Evolutionary conservation across 1,140 invertebrate genomes (phyloP).

Genomic region (Bacillus rossius): DNA sequence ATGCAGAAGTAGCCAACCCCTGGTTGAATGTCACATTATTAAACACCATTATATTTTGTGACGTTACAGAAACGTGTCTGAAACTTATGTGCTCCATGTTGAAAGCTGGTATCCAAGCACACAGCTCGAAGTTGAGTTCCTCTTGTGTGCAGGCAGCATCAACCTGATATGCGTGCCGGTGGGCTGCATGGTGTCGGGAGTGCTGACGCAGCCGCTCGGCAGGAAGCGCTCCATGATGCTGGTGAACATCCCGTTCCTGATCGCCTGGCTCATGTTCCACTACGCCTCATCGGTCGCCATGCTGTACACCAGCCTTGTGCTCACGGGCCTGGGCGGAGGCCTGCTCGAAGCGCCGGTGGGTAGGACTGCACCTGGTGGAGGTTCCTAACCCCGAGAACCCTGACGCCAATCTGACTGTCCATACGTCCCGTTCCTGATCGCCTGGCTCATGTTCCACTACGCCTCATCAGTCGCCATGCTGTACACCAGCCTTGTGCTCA

Average conservation of each 20-base stretch:
- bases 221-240: slow-evolving; percentile 61
- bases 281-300: slow-evolving; percentile 15
- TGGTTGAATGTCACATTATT: too few relatives aligned
- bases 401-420: too few relatives aligned
- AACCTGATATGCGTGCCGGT: slow-evolving; percentile 70
- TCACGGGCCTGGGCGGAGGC: slow-evolving; percentile 23
- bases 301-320: slow-evolving; percentile 20
- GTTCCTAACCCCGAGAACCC: too few relatives aligned
- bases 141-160: slow-evolving; percentile 60
- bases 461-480: slow-evolving; percentile 20
- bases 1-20: too few relatives aligned
- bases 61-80: too few relatives aligned
- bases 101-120: too few relatives aligned
- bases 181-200: slow-evolving; percentile 65
- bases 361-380: too few relatives aligned
- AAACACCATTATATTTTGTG: too few relatives aligned
- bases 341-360: slow-evolving; percentile 10
- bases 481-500: slow-evolving; percentile 18
- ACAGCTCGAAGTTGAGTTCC: too few relatives aligned
- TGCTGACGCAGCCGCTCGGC: slow-evolving; percentile 60
- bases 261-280: slow-evolving; percentile 29
- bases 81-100: too few relatives aligned
- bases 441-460: slow-evolving; percentile 27
- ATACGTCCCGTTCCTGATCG: slow-evolving; percentile 48
- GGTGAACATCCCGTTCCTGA: slow-evolving; percentile 52